Conservation (phyloP, 2,113 vertebrate species). For the Oryzias melastigma region DNA sequence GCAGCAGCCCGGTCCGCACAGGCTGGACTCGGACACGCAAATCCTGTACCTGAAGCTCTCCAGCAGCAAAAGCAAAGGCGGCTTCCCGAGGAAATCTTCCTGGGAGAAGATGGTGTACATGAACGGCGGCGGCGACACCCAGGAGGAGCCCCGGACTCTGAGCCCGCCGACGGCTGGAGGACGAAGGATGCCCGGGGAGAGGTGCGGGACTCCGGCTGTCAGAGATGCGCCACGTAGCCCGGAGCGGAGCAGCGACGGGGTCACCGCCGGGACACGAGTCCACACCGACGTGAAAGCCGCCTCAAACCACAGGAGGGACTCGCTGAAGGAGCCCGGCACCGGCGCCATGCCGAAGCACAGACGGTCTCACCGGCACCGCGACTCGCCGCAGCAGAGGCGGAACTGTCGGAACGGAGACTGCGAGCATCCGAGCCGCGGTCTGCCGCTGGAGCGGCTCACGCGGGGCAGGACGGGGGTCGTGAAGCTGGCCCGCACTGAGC, state of each 20-base stretch:
- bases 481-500: conserved; percentile 72
- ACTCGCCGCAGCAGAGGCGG: conserved; percentile 13
- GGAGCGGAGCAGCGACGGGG: neutral
- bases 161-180: neutral
- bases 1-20: conserved; percentile 61
- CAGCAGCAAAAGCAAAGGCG: conserved; percentile 59
- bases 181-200: conserved; percentile 24
- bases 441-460: conserved; percentile 66
- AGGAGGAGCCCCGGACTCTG: conserved; percentile 1
- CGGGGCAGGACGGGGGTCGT: conserved; percentile 76
- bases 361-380: conserved; percentile 25
- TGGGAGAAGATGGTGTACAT: conserved; percentile 58
- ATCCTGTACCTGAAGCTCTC: conserved; percentile 67
- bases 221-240: conserved; percentile 60
- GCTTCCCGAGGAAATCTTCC: conserved; percentile 45
- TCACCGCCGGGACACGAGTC: neutral
- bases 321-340: conserved; percentile 14
- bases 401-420: conserved; percentile 24
- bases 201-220: conserved; percentile 36
- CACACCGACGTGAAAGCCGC: conserved; percentile 21
- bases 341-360: conserved; percentile 28
- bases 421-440: conserved; percentile 26
- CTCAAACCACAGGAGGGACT: conserved; percentile 26
- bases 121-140: conserved; percentile 46
- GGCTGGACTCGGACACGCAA: conserved; percentile 73